These are phyloP conservation scores for Seriola aureovittata DNA, from an alignment of 2,113 vertebrate species.

Conservation along the genomic window DNA sequence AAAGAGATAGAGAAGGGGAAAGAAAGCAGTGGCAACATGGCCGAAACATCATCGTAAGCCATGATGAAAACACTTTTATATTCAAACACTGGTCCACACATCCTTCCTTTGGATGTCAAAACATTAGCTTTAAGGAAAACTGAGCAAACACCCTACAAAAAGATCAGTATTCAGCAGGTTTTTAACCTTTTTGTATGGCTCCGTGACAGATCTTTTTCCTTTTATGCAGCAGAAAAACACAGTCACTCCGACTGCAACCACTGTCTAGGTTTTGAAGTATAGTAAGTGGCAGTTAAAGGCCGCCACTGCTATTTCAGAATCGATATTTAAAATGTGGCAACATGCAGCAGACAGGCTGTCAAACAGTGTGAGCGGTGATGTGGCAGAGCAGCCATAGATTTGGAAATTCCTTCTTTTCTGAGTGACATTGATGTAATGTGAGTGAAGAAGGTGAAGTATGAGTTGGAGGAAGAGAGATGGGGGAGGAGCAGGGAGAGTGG, in stretches of 20 bases:
- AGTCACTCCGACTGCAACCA: neutral
- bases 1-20: conserved; percentile 2
- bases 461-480: conserved; percentile 27
- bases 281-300: neutral
- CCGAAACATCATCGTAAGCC: conserved; percentile 9
- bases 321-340: conserved; percentile 26
- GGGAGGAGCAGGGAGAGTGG: conserved; percentile 29
- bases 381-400: conserved; percentile 16
- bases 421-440: conserved; percentile 62
- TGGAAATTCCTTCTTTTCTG: conserved; percentile 21
- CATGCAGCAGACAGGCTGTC: conserved; percentile 29
- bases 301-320: neutral
- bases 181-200: neutral
- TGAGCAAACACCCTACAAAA: neutral
- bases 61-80: conserved; percentile 1
- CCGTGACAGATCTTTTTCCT: neutral
- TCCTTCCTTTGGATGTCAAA: neutral
- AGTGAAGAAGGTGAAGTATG: conserved; percentile 51
- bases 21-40: neutral
- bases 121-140: neutral
- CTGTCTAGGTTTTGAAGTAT: neutral
- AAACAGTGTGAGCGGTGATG: conserved; percentile 3
- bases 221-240: neutral
- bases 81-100: neutral
- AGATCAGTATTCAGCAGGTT: neutral